A percentile compares a stretch with the other conserved stretches of the same genome.
Evolutionary conservation across 2,797 vertebrate genomes (phyloP).

Genomic region (Sebastes trivittatus): DNA sequence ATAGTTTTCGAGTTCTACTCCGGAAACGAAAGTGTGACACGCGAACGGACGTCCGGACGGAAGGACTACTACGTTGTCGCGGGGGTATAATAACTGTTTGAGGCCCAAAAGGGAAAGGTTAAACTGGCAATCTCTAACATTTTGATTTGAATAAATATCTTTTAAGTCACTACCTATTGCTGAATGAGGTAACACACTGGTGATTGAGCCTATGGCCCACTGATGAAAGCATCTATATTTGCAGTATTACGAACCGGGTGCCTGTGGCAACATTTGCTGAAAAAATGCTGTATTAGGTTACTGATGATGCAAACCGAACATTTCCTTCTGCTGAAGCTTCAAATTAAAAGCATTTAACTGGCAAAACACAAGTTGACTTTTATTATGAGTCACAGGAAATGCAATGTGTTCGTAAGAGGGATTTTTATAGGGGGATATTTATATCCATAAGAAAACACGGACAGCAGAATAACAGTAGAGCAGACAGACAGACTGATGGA

Average conservation of each 20-base stretch:
- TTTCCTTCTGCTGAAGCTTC: neutral
- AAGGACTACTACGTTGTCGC: no score
- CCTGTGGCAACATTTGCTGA: neutral
- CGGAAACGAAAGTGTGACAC: no score
- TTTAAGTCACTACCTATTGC: neutral
- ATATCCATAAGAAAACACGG: neutral
- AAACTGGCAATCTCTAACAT: neutral
- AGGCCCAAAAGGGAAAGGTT: neutral
- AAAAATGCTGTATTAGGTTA: no score
- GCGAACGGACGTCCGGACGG: no score
- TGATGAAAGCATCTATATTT: neutral
- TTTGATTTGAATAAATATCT: neutral
- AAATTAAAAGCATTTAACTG: neutral
- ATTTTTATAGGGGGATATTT: neutral
- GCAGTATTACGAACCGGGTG: neutral
- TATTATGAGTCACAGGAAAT: neutral
- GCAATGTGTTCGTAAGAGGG: neutral
- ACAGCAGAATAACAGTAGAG: neutral
- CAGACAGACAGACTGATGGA: neutral
- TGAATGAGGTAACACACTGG: neutral
- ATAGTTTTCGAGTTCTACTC: no score
- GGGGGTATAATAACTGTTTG: neutral
- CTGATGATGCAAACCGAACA: neutral
- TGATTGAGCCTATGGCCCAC: neutral
- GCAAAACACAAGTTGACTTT: neutral